Base-by-base conservation (phyloP, 2,797 vertebrate species). In the Sebastes oblongus region DNA sequence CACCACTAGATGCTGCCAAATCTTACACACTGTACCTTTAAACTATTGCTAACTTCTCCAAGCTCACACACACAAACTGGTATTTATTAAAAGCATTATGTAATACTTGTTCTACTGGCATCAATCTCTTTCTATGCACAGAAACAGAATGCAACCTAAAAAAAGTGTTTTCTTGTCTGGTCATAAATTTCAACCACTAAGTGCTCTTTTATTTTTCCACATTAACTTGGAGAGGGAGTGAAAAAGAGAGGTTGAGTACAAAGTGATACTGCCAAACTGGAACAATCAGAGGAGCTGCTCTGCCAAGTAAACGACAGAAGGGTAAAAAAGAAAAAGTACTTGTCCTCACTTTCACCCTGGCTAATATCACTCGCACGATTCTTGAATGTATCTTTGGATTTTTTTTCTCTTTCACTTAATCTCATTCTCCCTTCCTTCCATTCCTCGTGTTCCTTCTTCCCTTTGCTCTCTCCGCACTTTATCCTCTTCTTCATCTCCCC, bases 311-410 rank as follows among this genome's bases (percentile, higher is more conserved):
- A 89, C 84, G 91, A 94, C 92, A 93, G 89, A 90, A 89, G 89
- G 85, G 80, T 84, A 73, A 81, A 93, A 52, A 89, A 91, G 89
- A 93, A 91, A 75, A 93, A 92, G 86, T 34, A 86, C 91, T 89
- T 92, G 93, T 93, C 94, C 94, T 93, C 92, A 72, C 88, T 86
- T 92, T 94, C 93, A 93, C 94, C 92, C 92, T 84, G 65, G 86
- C 86, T 91, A 93, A 91, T 91, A 93, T 92, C 88, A 72, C 78
- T 83, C 18, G 24, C 81, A 77, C 72, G 25, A 82, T 92, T 91
- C 83, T 87, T 80, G 70, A 86, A 73, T 85, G 60, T 65, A 84
- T 90, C 88, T 87, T 71, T 50, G 32, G 75, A 70, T 69, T 87
- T 87, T 77, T 78, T 72, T 84, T 25, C 67, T 83, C 72, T 83